Base-by-base conservation (phyloP, 2,888 invertebrate genomes). In the Meloe dianella region DNA sequence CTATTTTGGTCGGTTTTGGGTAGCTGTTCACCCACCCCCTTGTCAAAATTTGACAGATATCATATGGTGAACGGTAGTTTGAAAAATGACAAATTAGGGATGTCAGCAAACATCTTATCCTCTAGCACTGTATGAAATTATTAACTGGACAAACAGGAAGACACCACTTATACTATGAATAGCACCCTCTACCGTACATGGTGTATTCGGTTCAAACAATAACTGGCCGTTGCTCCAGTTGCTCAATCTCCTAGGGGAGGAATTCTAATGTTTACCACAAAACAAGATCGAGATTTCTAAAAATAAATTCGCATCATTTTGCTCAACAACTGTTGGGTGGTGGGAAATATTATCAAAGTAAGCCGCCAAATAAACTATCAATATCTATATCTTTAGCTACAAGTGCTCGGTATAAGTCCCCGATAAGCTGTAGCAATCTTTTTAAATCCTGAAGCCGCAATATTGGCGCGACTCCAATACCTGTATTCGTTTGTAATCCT, bases 391-490 rank as follows among this genome's bases (percentile, higher is more conserved):
- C 66, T 65, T 58, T 69, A 63, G 67, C 70, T 74, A 74, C 74
- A 78, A 82, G 81, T 81, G 79, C 78, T 79, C 77, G 9, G 22
- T 73, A 76, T 80, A 82, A 81, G 78, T 79, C 79, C n/a, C 75
- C 75, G 82, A 81, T 83, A 83, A 83, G 83, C 82, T 76, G 79
- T 75, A 77, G 74, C 79, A 81, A 82, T 82, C 82, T 82, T 80
- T 81, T 79, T 80, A 81, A 79, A 79, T 79, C 77, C 76, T 75
- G 74, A 77, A 79, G 78, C 79, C 80, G 78, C 80, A 81, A 80
- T 79, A 79, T 80, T 75, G 79, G 74, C 78, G 75, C 75, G 74
- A 75, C 73, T 76, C 76, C 17, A 76, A 79, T 82, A 81, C 81
- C 81, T 80, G 80, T 79, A 74, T 74, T 73, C 74, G 74, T 71